phyloP scores from a whole-genome alignment of 1,140 invertebrate species.

The Drosophila obscura region DNA sequence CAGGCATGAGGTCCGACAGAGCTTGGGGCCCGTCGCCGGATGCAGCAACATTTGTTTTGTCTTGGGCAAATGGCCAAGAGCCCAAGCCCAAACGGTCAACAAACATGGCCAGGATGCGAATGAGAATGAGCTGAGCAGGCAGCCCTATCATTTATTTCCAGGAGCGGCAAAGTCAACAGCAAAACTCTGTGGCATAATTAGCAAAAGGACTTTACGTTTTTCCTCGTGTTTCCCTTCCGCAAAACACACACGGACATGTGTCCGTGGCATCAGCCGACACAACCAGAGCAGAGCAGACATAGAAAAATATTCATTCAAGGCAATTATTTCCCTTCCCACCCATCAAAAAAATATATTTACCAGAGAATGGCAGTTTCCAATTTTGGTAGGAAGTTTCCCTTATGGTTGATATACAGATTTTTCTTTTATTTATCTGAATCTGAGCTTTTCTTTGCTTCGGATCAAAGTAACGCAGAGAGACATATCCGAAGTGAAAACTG shows the following conservation, averaged over 20 bases:
- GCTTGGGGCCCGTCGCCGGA: slow-evolving; percentile 27
- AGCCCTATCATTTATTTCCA: slow-evolving; percentile 57
- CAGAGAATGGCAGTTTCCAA: slow-evolving; percentile 4
- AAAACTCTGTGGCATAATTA: slow-evolving; percentile 71
- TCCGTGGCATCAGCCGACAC: slow-evolving; percentile 15
- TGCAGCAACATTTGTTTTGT: slow-evolving; percentile 59
- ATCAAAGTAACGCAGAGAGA: too few species aligned
- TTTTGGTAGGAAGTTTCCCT: background rate
- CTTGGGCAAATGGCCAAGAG: slow-evolving; percentile 48
- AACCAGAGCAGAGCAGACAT: slow-evolving; percentile 1
- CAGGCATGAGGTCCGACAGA: background rate
- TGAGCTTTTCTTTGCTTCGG: too few species aligned
- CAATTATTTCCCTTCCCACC: slow-evolving; percentile 3
- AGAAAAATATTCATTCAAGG: slow-evolving; percentile 43
- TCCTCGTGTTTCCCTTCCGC: slow-evolving; percentile 26
- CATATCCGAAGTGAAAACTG: too few species aligned
- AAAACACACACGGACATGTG: too few species aligned
- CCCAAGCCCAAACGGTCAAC: slow-evolving; percentile 56
- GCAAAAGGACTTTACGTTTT: slow-evolving; percentile 50
- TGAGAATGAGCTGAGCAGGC: slow-evolving; percentile 40
- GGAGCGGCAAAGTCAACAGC: slow-evolving; percentile 35
- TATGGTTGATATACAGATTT: too few species aligned
- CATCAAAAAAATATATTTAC: slow-evolving; percentile 15
- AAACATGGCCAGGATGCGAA: slow-evolving; percentile 31
- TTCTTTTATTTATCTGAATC: too few species aligned